Evolutionary conservation across 2,797 vertebrate genomes (phyloP).

Genomic region (Diplodus sargus): DNA sequence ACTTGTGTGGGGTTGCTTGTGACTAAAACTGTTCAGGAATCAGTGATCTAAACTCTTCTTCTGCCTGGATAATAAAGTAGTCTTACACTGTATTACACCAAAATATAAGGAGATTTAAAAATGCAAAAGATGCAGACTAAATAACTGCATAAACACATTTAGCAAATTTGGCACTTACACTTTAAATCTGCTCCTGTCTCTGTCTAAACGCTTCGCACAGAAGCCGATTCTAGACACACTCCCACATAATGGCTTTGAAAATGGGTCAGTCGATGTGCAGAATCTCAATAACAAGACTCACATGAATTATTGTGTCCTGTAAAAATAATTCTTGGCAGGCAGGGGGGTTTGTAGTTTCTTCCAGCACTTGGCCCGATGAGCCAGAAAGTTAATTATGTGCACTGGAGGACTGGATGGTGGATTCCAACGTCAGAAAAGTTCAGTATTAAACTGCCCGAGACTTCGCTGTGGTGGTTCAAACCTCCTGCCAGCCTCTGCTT

Average conservation of each 20-base stretch:
- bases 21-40: too few species aligned
- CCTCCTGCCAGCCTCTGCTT: constrained; percentile 12
- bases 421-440: constrained; percentile 14
- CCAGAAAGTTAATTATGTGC: constrained; percentile 22
- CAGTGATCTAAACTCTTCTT: not conserved
- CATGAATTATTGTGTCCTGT: constrained; percentile 31
- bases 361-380: constrained; percentile 19
- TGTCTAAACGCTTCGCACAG: not conserved
- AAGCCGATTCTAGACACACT: constrained; percentile 17
- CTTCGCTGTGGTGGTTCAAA: constrained; percentile 19
- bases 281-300: constrained; percentile 28
- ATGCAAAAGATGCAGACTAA: not conserved
- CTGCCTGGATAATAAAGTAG: not conserved
- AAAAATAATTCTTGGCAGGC: constrained; percentile 41
- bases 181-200: constrained; percentile 5
- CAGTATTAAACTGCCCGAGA: not conserved
- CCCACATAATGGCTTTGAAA: constrained; percentile 28
- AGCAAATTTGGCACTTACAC: not conserved
- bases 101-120: not conserved
- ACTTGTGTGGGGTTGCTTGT: too few species aligned
- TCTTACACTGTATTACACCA: not conserved
- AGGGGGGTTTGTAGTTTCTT: not conserved
- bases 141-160: not conserved
- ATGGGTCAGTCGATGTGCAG: constrained; percentile 15
- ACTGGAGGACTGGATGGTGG: constrained; percentile 5